Evolutionary conservation across 2,888 invertebrate genomes (phyloP), one percentile per base, ranked within the genome.

Genomic region (Griposia aprilina): DNA sequence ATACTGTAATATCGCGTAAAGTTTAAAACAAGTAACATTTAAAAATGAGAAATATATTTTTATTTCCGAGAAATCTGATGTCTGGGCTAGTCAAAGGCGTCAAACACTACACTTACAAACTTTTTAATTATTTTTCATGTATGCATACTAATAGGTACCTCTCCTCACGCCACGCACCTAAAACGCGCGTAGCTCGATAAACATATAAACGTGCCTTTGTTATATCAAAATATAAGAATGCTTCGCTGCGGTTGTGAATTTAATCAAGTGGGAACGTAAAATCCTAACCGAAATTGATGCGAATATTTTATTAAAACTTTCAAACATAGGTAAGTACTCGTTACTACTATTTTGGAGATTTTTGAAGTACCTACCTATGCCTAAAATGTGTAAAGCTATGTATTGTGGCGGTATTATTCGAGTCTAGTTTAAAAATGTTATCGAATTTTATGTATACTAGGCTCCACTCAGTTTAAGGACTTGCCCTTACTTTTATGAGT

Each of bases 251-350:
- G 85, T 77, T 75, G 23, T 52, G 50, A 80, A 80, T 84, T 80
- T 84, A 85, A 87, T 87, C 81, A 87, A 84, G 63, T 75, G n/a
- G n/a, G 55, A 55, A 59, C 73, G 66, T 55, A 30, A 83, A 60
- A 74, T 72, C 60, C 55, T 62, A 67, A 83, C 83, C 62, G 48
- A 73, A 73, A 63, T 72, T 69, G 76, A 74, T 74, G 57, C 55
- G 66, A 80, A 72, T 72, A 76, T 84, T 83, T 76, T 78, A 72
- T 62, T 78, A n/a, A 57, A 59, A 50, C 26, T 76, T 76, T 62
- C 13, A 59, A 62, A 68, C 7, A 41, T 62, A 41, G 41, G 45
- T 41, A 66, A 5, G 36, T 55, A 69, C 23, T 73, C 11, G 62
- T 65, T 60, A 48, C 48, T 45, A 13, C 45, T 67, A 78, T 67